Evolutionary conservation across 2,113 vertebrate species (phyloP), one percentile per base, ranked within the genome.

Genomic region (Prunella fulvescens): DNA sequence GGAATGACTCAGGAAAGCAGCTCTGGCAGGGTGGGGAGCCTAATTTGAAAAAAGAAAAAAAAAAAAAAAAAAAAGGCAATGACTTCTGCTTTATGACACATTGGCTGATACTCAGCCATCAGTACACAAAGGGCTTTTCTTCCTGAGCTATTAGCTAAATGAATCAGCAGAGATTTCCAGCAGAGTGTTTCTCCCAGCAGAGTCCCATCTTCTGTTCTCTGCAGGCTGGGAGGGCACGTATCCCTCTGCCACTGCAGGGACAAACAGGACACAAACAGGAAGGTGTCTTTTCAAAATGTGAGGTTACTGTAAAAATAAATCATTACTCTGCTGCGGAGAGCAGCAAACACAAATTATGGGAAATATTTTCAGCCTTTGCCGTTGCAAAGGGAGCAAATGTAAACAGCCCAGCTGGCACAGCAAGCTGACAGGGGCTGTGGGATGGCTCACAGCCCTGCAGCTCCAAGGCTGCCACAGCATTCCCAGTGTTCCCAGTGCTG

Each of bases 61-160:
- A 37, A 37, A 37, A 37, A 37, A 37, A 37, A 16, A 60, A 71
- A 66, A 81, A 37, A 29, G 14, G 69, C 48, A 22, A 28, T 72
- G 19, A 60, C 47, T 96, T 90, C 31, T 83, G 35, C 73, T 60
- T 67, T 71, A 24, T 92, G 73, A 85, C 47, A 40, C 12, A 6
- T 47, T 74, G 78, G 83, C 81, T 65, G 81, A 29, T 51, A 9
- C 39, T 90, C 48, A 77, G 72, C 56, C 28, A 39, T 67, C 81
- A 51, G 42, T n/a, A 37, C 44, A 94, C 92, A 95, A 89, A 90
- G 39, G 74, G 50, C 69, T 92, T 90, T 94, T 95, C 83, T 95
- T 89, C 72, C 82, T 39, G 44, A 81, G 62, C 64, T 74, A 86
- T 93, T 78, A 88, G 60, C 64, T 35, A 73, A 54, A 71, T 93